These are phyloP conservation scores for Candidula unifasciata DNA, from an alignment of 2,888 invertebrate genomes.

Conservation along the genomic window DNA sequence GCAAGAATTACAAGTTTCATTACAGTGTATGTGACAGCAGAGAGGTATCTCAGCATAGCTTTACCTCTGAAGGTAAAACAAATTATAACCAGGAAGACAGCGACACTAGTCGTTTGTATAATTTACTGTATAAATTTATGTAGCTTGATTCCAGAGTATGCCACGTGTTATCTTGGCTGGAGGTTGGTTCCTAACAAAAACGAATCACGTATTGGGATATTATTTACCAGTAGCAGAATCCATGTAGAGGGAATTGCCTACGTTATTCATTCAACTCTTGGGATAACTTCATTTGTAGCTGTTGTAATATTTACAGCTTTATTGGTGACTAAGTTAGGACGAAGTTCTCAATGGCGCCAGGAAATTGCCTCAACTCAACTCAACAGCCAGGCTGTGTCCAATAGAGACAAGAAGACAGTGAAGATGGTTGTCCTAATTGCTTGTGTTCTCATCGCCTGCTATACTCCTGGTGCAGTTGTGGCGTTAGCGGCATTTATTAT, in stretches of 20 bases:
- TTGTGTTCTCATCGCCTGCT: background rate
- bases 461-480: background rate
- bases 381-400: background rate
- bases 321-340: background rate
- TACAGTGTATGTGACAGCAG: conserved; percentile 27
- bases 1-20: conserved; percentile 27
- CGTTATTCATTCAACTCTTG: background rate
- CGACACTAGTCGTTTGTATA: background rate
- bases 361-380: background rate
- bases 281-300: background rate
- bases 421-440: conserved; percentile 18
- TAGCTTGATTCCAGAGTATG: background rate
- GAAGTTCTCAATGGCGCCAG: conserved; percentile 10
- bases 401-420: background rate
- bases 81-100: background rate
- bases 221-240: background rate
- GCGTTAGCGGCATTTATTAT: background rate
- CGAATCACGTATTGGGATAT: background rate
- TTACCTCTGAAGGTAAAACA: conserved; percentile 6
- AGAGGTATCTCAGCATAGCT: conserved; percentile 21
- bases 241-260: background rate
- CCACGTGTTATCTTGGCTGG: background rate
- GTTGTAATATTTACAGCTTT: background rate
- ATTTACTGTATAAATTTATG: background rate
- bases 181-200: background rate